Percentiles rank a stretch among this genome's conserved stretches.
phyloP scores from a whole-genome alignment of 2,797 vertebrate genomes.

The Pipistrellus pipistrellus region DNA sequence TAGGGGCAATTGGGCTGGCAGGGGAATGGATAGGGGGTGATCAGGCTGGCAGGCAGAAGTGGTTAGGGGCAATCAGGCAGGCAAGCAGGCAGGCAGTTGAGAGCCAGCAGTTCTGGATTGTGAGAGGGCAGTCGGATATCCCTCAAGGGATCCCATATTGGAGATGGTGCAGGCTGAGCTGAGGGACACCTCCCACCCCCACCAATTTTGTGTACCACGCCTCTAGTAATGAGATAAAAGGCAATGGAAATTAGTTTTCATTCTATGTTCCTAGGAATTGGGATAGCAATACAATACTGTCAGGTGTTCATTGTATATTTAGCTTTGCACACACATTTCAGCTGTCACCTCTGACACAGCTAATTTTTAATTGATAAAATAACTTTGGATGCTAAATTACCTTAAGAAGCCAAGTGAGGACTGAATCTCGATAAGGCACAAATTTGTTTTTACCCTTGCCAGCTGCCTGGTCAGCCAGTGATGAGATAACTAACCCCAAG shows the following conservation, averaged over 20 bases:
- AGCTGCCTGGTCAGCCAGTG: constrained; percentile 97
- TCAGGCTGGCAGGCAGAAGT: too few species aligned
- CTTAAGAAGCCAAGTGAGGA: constrained; percentile 99
- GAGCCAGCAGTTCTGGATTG: too few species aligned
- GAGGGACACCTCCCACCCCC: too few species aligned
- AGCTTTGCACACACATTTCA: background rate
- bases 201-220: too few species aligned
- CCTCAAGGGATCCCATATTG: too few species aligned
- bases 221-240: background rate
- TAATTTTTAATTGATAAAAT: background rate
- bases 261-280: background rate
- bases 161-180: too few species aligned
- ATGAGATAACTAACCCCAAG: constrained; percentile 97
- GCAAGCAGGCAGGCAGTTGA: too few species aligned
- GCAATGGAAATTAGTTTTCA: background rate
- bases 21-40: too few species aligned
- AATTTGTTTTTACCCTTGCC: constrained; percentile 98
- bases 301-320: background rate
- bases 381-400: constrained; percentile 85
- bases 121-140: too few species aligned
- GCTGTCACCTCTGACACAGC: background rate
- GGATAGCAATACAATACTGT: background rate
- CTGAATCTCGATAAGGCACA: constrained; percentile 99
- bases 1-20: too few species aligned
- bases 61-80: too few species aligned